These are phyloP conservation scores for Ophiodon elongatus DNA, from an alignment of 2,113 vertebrate species.

Conservation along the genomic window DNA sequence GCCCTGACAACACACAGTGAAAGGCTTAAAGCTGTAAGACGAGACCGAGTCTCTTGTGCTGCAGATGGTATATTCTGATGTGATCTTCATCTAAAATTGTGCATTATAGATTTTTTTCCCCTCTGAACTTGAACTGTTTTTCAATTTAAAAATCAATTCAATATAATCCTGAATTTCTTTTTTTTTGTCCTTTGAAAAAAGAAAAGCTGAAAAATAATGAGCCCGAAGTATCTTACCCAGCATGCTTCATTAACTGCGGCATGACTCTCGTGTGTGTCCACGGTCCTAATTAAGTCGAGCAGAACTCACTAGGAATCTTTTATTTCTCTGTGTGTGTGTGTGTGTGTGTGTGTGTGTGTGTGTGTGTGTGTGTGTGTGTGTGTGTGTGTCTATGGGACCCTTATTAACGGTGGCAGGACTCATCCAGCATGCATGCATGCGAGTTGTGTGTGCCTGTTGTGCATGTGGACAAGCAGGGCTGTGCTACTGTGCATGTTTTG, in stretches of 20 bases:
- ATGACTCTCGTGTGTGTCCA: neutral
- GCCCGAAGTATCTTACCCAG: slow-evolving; percentile 16
- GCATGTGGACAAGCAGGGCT: neutral
- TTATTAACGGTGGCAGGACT: slow-evolving; percentile 44
- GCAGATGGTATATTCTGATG: too few species aligned
- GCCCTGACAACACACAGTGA: too few species aligned
- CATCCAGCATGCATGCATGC: slow-evolving; percentile 15
- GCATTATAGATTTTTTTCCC: neutral
- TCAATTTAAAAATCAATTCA: neutral
- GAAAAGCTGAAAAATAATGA: slow-evolving; percentile 47
- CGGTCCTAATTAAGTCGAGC: slow-evolving; percentile 45
- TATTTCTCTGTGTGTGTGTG: slow-evolving; percentile 1
- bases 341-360: neutral
- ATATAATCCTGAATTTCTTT: neutral
- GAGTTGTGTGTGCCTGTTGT: neutral
- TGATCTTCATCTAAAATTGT: neutral
- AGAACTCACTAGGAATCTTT: slow-evolving; percentile 36
- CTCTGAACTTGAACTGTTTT: neutral
- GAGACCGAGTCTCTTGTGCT: too few species aligned
- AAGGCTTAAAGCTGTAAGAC: too few species aligned
- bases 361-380: neutral
- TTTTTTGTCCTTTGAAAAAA: neutral
- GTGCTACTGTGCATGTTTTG: neutral
- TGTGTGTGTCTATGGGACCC: slow-evolving; percentile 18
- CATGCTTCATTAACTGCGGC: slow-evolving; percentile 50